Conservation (phyloP, 2,797 vertebrate genomes). For the Tokudaia muenninki region DNA sequence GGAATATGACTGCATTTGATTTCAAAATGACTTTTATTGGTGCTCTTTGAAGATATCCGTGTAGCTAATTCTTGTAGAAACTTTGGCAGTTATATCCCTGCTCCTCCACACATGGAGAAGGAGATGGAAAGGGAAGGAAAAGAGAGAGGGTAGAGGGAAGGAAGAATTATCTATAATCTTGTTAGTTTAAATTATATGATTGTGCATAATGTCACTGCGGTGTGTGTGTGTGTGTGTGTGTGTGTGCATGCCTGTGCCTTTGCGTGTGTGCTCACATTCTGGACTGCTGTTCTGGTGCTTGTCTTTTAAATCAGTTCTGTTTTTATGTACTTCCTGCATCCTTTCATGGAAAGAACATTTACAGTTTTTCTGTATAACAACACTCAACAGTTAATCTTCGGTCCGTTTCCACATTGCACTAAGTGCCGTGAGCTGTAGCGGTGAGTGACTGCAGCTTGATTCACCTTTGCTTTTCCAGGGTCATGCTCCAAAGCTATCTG, state of each 20-base stretch:
- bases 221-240: too few species aligned
- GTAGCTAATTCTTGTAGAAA: constrained; percentile 37
- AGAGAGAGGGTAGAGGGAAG: not conserved
- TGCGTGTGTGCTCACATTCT: not conserved
- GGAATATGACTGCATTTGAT: not conserved
- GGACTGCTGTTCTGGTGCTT: not conserved
- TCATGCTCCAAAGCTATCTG: not conserved
- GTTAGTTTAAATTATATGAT: not conserved
- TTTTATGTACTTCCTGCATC: not conserved
- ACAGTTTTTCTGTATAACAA: not conserved
- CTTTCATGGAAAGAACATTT: constrained; percentile 39
- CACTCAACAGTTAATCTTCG: not conserved
- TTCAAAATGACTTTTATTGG: not conserved
- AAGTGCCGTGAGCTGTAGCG: not conserved
- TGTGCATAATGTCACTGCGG: not conserved
- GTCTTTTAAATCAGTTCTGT: not conserved
- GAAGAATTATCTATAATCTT: not conserved
- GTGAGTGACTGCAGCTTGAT: not conserved
- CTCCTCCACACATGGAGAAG: not conserved
- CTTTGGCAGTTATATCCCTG: not conserved
- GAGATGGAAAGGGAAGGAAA: not conserved
- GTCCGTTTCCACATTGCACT: not conserved
- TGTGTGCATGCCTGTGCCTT: too few species aligned
- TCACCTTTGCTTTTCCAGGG: constrained; percentile 17
- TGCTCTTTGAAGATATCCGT: constrained; percentile 1